Percentiles rank a stretch among this genome's conserved stretches.
Evolutionary conservation across 2,888 invertebrate genomes (phyloP).

Genomic region (Erynnis tages): DNA sequence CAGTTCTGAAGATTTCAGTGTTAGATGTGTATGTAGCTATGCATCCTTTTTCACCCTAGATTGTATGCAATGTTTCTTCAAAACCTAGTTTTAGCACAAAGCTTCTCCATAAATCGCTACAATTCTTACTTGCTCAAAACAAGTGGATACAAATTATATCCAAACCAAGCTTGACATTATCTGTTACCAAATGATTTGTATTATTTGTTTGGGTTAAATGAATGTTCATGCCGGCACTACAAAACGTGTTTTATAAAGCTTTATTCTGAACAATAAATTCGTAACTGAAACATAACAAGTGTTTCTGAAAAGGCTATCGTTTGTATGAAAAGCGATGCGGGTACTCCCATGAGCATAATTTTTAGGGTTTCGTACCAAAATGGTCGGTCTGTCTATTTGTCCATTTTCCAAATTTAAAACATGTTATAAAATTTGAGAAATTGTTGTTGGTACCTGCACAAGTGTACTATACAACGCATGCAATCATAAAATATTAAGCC

Average conservation of each 20-base stretch:
- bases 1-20: too few relatives aligned
- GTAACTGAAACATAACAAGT: conserved; percentile 35
- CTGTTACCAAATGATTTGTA: not conserved
- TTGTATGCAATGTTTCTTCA: too few relatives aligned
- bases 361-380: not conserved
- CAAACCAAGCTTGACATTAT: not conserved
- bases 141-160: not conserved
- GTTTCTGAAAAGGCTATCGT: conserved; percentile 43
- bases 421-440: too few relatives aligned
- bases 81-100: too few relatives aligned
- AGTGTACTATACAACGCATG: too few relatives aligned
- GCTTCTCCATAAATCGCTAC: too few relatives aligned
- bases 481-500: conserved; percentile 13
- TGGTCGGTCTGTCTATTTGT: too few relatives aligned
- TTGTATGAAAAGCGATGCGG: conserved; percentile 49
- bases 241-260: conserved; percentile 31
- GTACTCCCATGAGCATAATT: conserved; percentile 20
- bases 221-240: conserved; percentile 4
- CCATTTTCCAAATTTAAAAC: too few relatives aligned
- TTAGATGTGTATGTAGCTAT: too few relatives aligned
- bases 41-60: too few relatives aligned
- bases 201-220: not conserved
- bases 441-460: too few relatives aligned
- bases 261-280: conserved; percentile 34
- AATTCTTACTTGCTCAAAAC: too few relatives aligned